These are phyloP conservation scores for Myripristis murdjan DNA, from an alignment of 2,797 vertebrate genomes.

Conservation along the genomic window DNA sequence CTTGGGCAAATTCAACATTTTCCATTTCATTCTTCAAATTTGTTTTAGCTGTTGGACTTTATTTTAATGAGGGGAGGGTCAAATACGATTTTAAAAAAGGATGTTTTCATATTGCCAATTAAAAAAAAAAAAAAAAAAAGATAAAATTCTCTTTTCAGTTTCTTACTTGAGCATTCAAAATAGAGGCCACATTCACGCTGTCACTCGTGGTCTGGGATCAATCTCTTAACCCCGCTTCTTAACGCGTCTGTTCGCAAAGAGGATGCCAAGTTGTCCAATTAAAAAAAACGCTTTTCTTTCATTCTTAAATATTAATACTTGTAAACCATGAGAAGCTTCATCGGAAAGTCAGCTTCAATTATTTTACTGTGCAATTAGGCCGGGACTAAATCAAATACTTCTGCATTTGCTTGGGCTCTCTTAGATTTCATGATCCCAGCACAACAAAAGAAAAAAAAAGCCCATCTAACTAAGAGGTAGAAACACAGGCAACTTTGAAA, in stretches of 20 bases:
- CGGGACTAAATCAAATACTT: slow-evolving; percentile 88
- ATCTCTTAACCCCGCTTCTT: slow-evolving; percentile 87
- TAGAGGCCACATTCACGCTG: slow-evolving; percentile 9
- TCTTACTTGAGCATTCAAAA: neutral
- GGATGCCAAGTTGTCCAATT: slow-evolving; percentile 66
- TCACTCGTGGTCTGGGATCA: slow-evolving; percentile 16
- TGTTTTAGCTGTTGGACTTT: slow-evolving; percentile 30
- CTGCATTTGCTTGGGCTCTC: slow-evolving; percentile 85
- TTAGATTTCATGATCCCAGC: slow-evolving; percentile 87
- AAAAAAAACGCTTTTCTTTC: slow-evolving; percentile 6
- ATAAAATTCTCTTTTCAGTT: slow-evolving; percentile 25
- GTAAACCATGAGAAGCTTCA: slow-evolving; percentile 50
- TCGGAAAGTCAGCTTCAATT: slow-evolving; percentile 39
- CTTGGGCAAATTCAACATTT: slow-evolving; percentile 39
- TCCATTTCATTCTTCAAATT: neutral
- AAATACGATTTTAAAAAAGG: neutral
- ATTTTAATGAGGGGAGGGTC: neutral
- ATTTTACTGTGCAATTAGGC: slow-evolving; percentile 89
- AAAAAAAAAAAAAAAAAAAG: slow-evolving; percentile 22
- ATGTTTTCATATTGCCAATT: slow-evolving; percentile 31
- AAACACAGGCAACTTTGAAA: slow-evolving; percentile 92
- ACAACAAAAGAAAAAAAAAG: slow-evolving; percentile 83
- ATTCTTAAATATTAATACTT: slow-evolving; percentile 40
- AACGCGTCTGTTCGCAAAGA: slow-evolving; percentile 70
- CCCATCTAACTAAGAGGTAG: slow-evolving; percentile 97